Conservation (phyloP, 37 sponge, comb jelly and placozoan species). For the Theonella swinhoei region DNA sequence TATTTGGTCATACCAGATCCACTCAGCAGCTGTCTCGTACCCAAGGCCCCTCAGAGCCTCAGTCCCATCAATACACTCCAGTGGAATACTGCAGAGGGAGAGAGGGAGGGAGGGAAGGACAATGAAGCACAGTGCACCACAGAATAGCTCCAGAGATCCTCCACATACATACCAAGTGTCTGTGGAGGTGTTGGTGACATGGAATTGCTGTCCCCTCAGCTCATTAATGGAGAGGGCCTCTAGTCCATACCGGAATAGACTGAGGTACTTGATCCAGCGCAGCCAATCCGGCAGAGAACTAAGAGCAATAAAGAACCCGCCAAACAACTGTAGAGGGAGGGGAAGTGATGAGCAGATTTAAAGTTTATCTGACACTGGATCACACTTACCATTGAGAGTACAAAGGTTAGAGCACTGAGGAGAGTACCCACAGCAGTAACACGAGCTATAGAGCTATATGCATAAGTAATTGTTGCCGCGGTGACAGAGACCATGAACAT, state of each 20-base stretch:
- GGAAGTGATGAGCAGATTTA: background rate
- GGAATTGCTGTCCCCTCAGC: slow-evolving; percentile 20
- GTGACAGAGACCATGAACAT: slow-evolving; percentile 51
- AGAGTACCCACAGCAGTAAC: slow-evolving; percentile 59
- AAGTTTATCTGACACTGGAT: background rate
- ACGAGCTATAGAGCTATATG: slow-evolving; percentile 57
- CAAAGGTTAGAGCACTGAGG: slow-evolving; percentile 62
- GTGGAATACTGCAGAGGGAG: background rate
- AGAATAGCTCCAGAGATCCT: too few relatives aligned
- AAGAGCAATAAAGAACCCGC: slow-evolving; percentile 74
- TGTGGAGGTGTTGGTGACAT: background rate
- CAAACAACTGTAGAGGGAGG: slow-evolving; percentile 70
- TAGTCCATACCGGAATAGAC: slow-evolving; percentile 59
- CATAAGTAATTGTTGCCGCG: slow-evolving; percentile 55
- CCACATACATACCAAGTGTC: background rate
- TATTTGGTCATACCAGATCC: slow-evolving; percentile 60
- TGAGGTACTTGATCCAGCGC: slow-evolving; percentile 78
- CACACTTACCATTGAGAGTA: slow-evolving; percentile 61
- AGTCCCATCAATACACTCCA: slow-evolving; percentile 3
- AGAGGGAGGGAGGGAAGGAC: background rate
- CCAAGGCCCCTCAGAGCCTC: slow-evolving; percentile 17
- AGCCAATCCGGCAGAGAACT: slow-evolving; percentile 62
- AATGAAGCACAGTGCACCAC: background rate
- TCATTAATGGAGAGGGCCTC: slow-evolving; percentile 63
- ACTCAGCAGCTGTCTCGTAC: slow-evolving; percentile 10